These are phyloP conservation scores for Brachionus rubens DNA, from an alignment of 1,140 invertebrate species.

Conservation along the genomic window DNA sequence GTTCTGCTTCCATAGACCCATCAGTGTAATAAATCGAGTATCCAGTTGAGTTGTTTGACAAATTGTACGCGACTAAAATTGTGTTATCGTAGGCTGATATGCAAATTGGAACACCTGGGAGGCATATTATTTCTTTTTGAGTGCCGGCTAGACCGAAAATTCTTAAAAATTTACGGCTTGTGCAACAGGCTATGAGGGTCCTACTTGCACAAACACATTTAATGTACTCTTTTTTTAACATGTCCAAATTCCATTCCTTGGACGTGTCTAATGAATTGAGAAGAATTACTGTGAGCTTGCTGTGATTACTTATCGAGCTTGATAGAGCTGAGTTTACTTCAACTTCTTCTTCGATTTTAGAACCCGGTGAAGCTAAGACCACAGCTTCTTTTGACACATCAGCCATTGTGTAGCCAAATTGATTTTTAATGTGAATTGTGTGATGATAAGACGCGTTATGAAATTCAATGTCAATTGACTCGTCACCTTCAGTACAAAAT, in stretches of 20 bases:
- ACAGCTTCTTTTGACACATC: conserved; percentile 74
- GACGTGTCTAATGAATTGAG: conserved; percentile 72
- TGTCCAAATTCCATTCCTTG: conserved; percentile 79
- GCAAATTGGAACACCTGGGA: conserved; percentile 71
- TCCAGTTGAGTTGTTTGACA: conserved; percentile 50
- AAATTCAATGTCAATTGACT: conserved; percentile 86
- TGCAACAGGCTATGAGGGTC: conserved; percentile 74
- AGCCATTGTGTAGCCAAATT: conserved; percentile 72
- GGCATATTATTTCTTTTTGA: conserved; percentile 73
- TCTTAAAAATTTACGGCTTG: conserved; percentile 70
- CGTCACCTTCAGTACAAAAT: conserved; percentile 56
- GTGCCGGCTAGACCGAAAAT: conserved; percentile 80
- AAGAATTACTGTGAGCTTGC: conserved; percentile 72
- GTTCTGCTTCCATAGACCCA: background rate
- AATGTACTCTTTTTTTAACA: conserved; percentile 74
- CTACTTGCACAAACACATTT: conserved; percentile 55
- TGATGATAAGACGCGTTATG: conserved; percentile 85
- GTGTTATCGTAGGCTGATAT: conserved; percentile 69
- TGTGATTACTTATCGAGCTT: conserved; percentile 50
- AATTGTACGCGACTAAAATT: conserved; percentile 75
- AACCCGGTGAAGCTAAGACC: conserved; percentile 70
- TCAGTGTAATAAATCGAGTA: conserved; percentile 38
- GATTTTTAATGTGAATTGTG: conserved; percentile 80
- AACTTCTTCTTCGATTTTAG: conserved; percentile 50
- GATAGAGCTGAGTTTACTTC: conserved; percentile 2